Conservation (phyloP, 2,113 vertebrate species). For the Indicator maculatus region DNA sequence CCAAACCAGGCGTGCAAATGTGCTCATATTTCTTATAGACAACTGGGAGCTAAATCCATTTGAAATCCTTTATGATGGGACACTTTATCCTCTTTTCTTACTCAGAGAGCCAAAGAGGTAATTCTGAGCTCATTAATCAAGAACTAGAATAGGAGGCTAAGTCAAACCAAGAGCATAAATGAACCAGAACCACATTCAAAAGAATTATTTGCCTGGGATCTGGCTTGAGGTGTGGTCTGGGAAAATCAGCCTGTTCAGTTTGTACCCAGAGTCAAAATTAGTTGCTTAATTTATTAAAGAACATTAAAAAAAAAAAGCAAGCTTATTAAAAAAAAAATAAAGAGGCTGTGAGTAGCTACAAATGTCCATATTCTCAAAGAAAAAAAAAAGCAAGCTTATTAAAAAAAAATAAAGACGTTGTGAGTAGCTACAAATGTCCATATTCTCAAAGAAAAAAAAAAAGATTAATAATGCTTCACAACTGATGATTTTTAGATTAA, state of each 20-base stretch:
- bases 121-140: neutral
- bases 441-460: neutral
- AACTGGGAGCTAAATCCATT: neutral
- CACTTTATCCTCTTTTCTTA: neutral
- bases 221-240: neutral
- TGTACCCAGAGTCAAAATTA: neutral
- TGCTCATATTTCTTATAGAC: neutral
- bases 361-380: too few relatives aligned
- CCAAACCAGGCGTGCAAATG: neutral
- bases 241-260: neutral
- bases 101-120: neutral
- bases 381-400: too few relatives aligned
- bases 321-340: neutral
- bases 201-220: neutral
- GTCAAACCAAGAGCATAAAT: neutral
- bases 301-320: neutral
- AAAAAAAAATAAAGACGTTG: too few relatives aligned
- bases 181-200: neutral
- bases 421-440: neutral
- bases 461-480: neutral
- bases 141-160: neutral
- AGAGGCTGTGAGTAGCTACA: too few relatives aligned
- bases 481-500: neutral
- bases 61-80: neutral
- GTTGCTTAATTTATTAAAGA: neutral